Evolutionary conservation across 2,113 vertebrate genomes (phyloP), one percentile per base, ranked within the genome.

Genomic region (Pholis gunnellus): DNA sequence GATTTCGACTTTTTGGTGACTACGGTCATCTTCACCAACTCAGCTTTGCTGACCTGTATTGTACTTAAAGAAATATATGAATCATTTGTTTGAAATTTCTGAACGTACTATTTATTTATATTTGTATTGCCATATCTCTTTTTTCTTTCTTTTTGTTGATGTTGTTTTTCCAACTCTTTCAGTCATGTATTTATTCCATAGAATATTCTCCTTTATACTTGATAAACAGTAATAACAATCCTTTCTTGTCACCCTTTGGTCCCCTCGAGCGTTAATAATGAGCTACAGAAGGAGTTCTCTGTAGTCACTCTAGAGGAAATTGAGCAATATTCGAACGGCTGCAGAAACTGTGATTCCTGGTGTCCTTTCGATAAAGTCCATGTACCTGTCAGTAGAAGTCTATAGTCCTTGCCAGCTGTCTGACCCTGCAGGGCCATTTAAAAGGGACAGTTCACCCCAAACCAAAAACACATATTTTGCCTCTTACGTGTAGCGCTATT

Each of bases 281-380:
- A 84, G 78, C 63, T 68, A 81, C 78, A 79, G 72, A 78, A 72
- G 42, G 44, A 84, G 76, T 65, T 85, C 71, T 89, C 75, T 89
- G 71, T 87, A 75, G 90, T 86, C 84, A 84, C 76, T 87, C 79
- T 57, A 66, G 66, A 86, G 70, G 85, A 91, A 73, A 87, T 84
- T 78, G 85, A 95, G 94, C 93, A 95, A 95, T 95, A 96, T 88
- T 87, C 54, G 81, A 92, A 82, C 84, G 91, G 94, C 94, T 94
- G 88, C 88, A 87, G 81, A 95, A 93, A 95, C 94, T 94, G 94
- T 94, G 94, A 95, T 88, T 84, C 83, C 83, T 88, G 86, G 83
- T 93, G 92, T 92, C 84, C 71, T 87, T 79, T 84, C 65, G 9
- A 84, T 83, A 63, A 20, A 79, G 85, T 91, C 76, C 71, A 70